Evolutionary conservation across 2,113 vertebrate genomes (phyloP).

Genomic region (Taxidea taxus): DNA sequence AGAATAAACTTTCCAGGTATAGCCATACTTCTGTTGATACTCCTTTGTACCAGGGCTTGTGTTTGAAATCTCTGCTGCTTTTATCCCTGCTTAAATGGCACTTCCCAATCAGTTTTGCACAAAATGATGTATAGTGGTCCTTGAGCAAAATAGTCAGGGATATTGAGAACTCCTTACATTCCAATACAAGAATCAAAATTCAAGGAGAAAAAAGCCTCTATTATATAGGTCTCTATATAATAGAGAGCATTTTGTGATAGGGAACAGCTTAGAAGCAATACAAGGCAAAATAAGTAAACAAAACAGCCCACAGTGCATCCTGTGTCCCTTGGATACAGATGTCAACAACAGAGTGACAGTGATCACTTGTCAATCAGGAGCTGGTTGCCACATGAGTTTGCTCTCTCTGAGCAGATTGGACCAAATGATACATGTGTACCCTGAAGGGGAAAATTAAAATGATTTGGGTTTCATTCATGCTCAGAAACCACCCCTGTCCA

Average conservation of each 20-base stretch:
- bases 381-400: neutral
- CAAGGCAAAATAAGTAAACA: neutral
- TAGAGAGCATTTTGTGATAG: neutral
- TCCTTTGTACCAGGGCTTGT: neutral
- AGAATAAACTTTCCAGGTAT: neutral
- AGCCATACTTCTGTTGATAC: neutral
- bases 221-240: neutral
- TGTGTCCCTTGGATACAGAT: neutral
- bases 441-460: neutral
- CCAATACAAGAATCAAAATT: neutral
- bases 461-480: neutral
- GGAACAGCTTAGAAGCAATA: neutral
- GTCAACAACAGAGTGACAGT: neutral
- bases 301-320: neutral
- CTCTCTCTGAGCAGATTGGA: neutral
- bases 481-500: neutral
- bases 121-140: neutral
- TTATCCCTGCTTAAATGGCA: neutral
- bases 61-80: neutral
- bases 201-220: neutral
- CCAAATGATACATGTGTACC: neutral
- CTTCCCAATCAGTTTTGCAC: neutral
- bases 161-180: neutral
- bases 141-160: neutral
- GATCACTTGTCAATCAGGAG: neutral